Percentiles rank a stretch among this genome's conserved stretches.
phyloP scores from a whole-genome alignment of 2,888 invertebrate genomes.

The Bombylius discolor region DNA sequence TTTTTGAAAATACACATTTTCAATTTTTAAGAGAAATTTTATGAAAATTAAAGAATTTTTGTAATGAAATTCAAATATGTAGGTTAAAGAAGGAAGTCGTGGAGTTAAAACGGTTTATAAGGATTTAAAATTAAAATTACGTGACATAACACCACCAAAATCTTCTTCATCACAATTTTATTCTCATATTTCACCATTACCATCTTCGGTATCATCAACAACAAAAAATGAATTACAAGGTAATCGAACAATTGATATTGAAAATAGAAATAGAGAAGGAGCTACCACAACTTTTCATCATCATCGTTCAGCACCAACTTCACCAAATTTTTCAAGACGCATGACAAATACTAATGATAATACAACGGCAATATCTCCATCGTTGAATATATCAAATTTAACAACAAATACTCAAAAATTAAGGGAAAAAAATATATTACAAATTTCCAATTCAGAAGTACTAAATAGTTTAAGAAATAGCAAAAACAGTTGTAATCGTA shows the following conservation, averaged over 20 bases:
- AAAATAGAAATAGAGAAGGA: background rate
- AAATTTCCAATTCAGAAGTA: constrained; percentile 31
- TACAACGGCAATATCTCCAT: background rate
- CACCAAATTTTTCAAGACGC: constrained; percentile 43
- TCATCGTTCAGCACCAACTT: constrained; percentile 52
- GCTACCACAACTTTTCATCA: constrained; percentile 14
- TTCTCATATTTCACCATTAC: constrained; percentile 1
- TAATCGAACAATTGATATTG: background rate
- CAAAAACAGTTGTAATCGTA: constrained; percentile 6
- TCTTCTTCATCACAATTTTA: constrained; percentile 6
- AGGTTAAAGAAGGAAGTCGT: constrained; percentile 62
- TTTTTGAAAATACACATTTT: too few relatives aligned
- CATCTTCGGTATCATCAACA: background rate
- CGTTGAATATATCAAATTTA: background rate
- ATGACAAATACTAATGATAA: constrained; percentile 25
- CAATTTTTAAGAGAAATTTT: too few relatives aligned
- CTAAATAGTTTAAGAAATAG: constrained; percentile 26
- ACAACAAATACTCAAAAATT: background rate
- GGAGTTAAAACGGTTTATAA: constrained; percentile 68
- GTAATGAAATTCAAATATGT: background rate
- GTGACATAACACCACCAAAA: constrained; percentile 31
- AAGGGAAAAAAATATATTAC: background rate
- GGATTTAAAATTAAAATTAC: constrained; percentile 54
- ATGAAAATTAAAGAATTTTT: too few relatives aligned
- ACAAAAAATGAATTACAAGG: constrained; percentile 24